A percentile compares a stretch with the other conserved stretches of the same genome.
These are phyloP conservation scores for Uromys caudimaculatus DNA, from an alignment of 2,797 vertebrate species.

Conservation along the genomic window DNA sequence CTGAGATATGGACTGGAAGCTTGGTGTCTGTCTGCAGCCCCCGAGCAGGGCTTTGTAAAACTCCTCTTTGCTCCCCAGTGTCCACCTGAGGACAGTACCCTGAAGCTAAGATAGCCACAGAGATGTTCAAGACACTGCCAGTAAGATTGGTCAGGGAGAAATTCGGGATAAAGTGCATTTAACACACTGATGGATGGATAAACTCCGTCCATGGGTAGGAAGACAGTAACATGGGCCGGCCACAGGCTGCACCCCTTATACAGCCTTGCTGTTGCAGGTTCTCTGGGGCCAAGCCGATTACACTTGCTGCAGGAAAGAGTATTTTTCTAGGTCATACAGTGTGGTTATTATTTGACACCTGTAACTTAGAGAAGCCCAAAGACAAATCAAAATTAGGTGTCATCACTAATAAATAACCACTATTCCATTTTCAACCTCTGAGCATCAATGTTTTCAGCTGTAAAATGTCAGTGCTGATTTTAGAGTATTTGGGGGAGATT, in stretches of 20 bases:
- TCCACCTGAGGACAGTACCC: not conserved
- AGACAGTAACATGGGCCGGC: not conserved
- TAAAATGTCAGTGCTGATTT: not conserved
- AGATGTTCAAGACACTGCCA: not conserved
- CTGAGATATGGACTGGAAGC: not conserved
- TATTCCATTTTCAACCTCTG: not conserved
- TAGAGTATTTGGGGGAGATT: not conserved
- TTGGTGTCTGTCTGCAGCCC: not conserved
- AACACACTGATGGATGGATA: no score
- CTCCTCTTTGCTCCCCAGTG: not conserved
- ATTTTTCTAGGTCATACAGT: conserved; percentile 8
- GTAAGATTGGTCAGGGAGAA: not conserved
- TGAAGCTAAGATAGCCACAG: not conserved
- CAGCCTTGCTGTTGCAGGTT: not conserved
- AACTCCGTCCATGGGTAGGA: not conserved
- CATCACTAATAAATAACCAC: not conserved
- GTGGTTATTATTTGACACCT: not conserved
- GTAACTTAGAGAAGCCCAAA: not conserved
- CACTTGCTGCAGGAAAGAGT: no score
- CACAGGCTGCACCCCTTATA: not conserved
- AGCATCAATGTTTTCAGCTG: not conserved
- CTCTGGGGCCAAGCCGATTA: not conserved
- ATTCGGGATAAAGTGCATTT: not conserved
- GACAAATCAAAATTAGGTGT: not conserved
- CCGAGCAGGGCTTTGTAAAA: not conserved